Evolutionary conservation across 2,113 vertebrate genomes (phyloP).

Genomic region (Centrocercus urophasianus): DNA sequence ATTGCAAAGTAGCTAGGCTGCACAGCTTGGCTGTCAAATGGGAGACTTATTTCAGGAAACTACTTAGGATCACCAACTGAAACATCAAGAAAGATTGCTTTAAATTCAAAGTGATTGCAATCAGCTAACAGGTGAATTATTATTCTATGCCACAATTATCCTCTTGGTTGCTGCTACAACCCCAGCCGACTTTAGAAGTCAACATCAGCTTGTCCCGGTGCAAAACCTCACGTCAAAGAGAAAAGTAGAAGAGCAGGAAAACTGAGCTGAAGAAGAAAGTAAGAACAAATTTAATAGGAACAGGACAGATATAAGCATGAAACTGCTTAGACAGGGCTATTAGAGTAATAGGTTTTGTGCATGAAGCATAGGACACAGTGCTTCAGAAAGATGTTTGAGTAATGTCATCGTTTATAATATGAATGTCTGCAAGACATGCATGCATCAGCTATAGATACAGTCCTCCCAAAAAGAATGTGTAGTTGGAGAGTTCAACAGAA

Average conservation of each 20-base stretch:
- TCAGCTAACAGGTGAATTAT: conserved; percentile 32
- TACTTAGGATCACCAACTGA: not conserved
- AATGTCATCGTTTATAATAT: not conserved
- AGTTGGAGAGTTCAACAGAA: not conserved
- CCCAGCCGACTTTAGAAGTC: not conserved
- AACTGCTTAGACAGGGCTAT: not conserved
- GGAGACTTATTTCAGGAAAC: not conserved
- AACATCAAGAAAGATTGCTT: conserved; percentile 14
- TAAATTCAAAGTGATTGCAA: conserved; percentile 39
- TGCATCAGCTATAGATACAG: not conserved
- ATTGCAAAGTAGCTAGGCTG: not conserved
- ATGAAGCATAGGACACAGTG: rapidly evolving
- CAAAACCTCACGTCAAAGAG: not conserved
- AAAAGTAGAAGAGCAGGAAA: not conserved
- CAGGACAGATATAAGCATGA: not conserved
- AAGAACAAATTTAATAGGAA: not conserved
- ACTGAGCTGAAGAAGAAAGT: not conserved
- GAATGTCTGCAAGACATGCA: not conserved
- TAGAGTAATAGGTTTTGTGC: rapidly evolving
- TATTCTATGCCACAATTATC: conserved; percentile 31
- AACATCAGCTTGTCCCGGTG: not conserved
- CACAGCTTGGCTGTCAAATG: not conserved
- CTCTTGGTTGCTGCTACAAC: conserved; percentile 34
- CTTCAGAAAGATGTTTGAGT: not conserved
- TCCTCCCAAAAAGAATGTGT: rapidly evolving